phyloP scores from a whole-genome alignment of 1,140 invertebrate genomes.

The Calephelis nemesis region DNA sequence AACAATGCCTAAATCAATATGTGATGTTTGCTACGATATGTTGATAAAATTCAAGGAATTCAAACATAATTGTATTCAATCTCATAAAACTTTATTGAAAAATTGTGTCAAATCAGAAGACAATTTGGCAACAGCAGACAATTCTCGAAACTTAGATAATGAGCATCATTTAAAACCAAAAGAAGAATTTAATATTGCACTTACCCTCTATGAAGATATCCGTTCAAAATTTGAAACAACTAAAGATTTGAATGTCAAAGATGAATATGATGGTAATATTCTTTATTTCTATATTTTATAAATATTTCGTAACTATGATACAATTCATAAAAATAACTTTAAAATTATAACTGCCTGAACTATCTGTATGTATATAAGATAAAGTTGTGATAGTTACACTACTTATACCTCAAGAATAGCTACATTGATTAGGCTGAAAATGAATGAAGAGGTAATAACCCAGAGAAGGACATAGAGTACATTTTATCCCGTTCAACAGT shows the following conservation, averaged over 20 bases:
- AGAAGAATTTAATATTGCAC: neutral
- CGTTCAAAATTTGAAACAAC: neutral
- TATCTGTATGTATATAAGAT: too few species aligned
- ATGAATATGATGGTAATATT: neutral
- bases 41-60: constrained; percentile 58
- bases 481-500: too few species aligned
- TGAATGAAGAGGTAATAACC: too few species aligned
- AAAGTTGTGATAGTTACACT: too few species aligned
- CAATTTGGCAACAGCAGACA: constrained; percentile 18
- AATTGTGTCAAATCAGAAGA: constrained; percentile 36
- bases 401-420: too few species aligned
- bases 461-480: too few species aligned
- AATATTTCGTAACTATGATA: too few species aligned
- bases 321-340: too few species aligned
- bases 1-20: constrained; percentile 57
- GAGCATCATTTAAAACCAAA: neutral
- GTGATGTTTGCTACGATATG: constrained; percentile 56
- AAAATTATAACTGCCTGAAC: too few species aligned
- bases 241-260: too few species aligned
- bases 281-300: too few species aligned
- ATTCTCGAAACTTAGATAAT: constrained; percentile 16
- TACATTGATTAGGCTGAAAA: too few species aligned
- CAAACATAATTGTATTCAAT: constrained; percentile 65
- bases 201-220: neutral
- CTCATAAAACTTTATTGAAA: constrained; percentile 51